Evolutionary conservation across 2,888 invertebrate species (phyloP).

Genomic region (Ochlodes sylvanus): DNA sequence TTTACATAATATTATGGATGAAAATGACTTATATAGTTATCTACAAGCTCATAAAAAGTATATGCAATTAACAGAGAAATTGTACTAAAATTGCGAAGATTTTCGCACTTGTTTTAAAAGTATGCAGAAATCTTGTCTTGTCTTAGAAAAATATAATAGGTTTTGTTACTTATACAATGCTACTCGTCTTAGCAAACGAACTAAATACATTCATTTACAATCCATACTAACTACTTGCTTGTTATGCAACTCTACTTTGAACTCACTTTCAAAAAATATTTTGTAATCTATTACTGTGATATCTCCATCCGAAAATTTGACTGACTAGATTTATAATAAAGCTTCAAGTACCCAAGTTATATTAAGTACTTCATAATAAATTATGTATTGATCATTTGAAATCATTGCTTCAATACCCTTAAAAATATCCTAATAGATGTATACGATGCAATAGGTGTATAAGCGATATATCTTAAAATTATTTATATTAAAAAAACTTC

Average conservation of each 20-base stretch:
- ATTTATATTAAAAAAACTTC: too few relatives aligned
- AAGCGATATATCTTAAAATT: too few relatives aligned
- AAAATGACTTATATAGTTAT: neutral
- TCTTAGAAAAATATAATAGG: constrained; percentile 9
- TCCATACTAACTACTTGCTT: neutral
- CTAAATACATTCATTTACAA: constrained; percentile 3
- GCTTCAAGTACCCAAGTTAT: neutral
- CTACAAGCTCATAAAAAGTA: constrained; percentile 52
- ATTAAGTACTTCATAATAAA: neutral
- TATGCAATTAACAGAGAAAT: neutral
- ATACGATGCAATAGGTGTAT: too few relatives aligned
- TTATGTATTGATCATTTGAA: neutral
- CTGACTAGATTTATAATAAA: neutral
- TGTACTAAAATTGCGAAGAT: neutral
- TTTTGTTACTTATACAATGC: constrained; percentile 7
- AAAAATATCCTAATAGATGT: neutral
- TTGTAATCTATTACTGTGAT: constrained; percentile 3
- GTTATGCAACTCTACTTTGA: constrained; percentile 3
- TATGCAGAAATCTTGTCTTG: neutral
- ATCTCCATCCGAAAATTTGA: neutral
- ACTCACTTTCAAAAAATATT: constrained; percentile 6
- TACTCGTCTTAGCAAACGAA: neutral
- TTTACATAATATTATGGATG: neutral
- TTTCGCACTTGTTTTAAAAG: neutral
- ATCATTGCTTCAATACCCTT: neutral